These are phyloP conservation scores for Erynnis tages DNA, from an alignment of 2,888 invertebrate genomes.

Conservation along the genomic window DNA sequence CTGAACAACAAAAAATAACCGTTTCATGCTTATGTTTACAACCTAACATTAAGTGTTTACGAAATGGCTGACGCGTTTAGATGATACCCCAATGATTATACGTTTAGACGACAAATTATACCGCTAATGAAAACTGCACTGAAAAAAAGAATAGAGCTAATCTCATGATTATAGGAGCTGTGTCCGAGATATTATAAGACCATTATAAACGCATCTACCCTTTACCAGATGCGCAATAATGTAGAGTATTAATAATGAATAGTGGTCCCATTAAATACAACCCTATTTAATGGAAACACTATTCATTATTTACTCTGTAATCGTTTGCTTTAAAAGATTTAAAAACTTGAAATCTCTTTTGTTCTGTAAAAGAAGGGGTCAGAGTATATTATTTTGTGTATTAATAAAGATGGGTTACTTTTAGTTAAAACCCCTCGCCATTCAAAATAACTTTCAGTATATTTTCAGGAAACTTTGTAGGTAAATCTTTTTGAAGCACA, in stretches of 20 bases:
- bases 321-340: slow-evolving; percentile 23
- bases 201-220: slow-evolving; percentile 77
- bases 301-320: slow-evolving; percentile 53
- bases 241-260: too few relatives aligned
- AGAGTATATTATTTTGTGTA: not conserved
- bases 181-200: slow-evolving; percentile 62
- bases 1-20: slow-evolving; percentile 10
- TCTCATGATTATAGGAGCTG: slow-evolving; percentile 70
- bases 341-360: slow-evolving; percentile 19
- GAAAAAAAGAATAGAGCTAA: slow-evolving; percentile 73
- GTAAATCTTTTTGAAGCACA: too few relatives aligned
- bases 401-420: too few relatives aligned
- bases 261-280: too few relatives aligned
- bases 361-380: not conserved
- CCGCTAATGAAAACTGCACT: slow-evolving; percentile 71
- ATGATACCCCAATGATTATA: slow-evolving; percentile 55
- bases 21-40: slow-evolving; percentile 30
- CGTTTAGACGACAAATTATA: slow-evolving; percentile 55
- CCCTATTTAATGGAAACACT: slow-evolving; percentile 52
- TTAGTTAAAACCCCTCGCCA: too few relatives aligned
- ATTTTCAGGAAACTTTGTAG: too few relatives aligned
- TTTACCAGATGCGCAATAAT: slow-evolving; percentile 59
- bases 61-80: slow-evolving; percentile 53
- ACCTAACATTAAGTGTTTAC: slow-evolving; percentile 67
- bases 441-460: too few relatives aligned